Conservation (phyloP, 1,140 invertebrate species). For the Drosophila jambulina region DNA sequence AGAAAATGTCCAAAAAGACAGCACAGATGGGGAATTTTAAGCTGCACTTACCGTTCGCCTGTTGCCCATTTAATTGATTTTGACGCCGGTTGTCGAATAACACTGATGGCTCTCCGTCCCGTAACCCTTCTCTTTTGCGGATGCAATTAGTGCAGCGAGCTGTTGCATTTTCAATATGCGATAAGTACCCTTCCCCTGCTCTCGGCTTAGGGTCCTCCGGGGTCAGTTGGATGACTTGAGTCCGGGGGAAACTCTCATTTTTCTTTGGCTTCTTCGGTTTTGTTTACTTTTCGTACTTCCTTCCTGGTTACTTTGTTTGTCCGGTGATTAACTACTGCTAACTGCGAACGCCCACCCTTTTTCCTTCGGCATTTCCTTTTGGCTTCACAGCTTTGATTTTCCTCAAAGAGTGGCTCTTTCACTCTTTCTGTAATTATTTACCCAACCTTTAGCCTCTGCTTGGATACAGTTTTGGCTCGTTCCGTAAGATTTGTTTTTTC, state of each 20-base stretch:
- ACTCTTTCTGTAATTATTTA: slow-evolving; percentile 34
- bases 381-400: slow-evolving; percentile 30
- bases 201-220: slow-evolving; percentile 1
- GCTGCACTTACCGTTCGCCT: slow-evolving; percentile 79
- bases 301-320: slow-evolving; percentile 59
- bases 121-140: slow-evolving; percentile 6
- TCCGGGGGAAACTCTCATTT: slow-evolving; percentile 37
- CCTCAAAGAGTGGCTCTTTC: slow-evolving; percentile 17
- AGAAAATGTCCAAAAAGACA: neutral
- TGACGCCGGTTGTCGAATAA: slow-evolving; percentile 67
- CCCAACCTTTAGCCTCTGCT: slow-evolving; percentile 23
- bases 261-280: slow-evolving; percentile 25
- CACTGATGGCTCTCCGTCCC: slow-evolving; percentile 14
- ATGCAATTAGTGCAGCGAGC: slow-evolving; percentile 68
- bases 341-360: slow-evolving; percentile 22
- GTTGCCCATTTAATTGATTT: slow-evolving; percentile 81
- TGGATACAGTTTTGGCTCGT: slow-evolving; percentile 25
- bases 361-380: slow-evolving; percentile 15
- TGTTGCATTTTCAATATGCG: slow-evolving; percentile 64
- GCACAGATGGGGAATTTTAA: slow-evolving; percentile 37
- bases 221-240: slow-evolving; percentile 37
- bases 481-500: slow-evolving; percentile 22
- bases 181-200: slow-evolving; percentile 23
- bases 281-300: slow-evolving; percentile 47
- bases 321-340: slow-evolving; percentile 72